phyloP scores from a whole-genome alignment of 1,140 invertebrate genomes.

The Solenopsis fugax region DNA sequence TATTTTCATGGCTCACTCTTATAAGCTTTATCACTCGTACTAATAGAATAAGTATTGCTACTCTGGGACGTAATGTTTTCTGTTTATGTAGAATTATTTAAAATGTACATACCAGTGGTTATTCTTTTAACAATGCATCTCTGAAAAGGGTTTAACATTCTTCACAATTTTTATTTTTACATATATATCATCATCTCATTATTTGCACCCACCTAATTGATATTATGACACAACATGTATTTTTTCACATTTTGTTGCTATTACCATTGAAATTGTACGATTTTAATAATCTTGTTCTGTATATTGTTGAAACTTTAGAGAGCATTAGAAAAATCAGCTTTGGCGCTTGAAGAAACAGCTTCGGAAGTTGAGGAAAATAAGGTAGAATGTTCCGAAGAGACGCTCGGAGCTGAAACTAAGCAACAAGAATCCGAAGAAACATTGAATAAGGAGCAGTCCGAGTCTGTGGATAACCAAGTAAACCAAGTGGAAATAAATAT shows the following conservation, averaged over 20 bases:
- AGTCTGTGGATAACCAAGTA: neutral
- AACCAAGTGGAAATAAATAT: slow-evolving; percentile 34
- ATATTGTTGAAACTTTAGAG: slow-evolving; percentile 72
- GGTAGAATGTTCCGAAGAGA: slow-evolving; percentile 76
- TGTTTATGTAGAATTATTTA: neutral
- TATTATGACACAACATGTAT: neutral
- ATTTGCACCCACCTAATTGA: slow-evolving; percentile 17
- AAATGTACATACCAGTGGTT: neutral
- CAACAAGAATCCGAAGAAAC: slow-evolving; percentile 79
- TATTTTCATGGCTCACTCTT: slow-evolving; percentile 61
- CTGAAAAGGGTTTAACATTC: neutral
- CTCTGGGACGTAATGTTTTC: slow-evolving; percentile 12
- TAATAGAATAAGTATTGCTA: slow-evolving; percentile 26
- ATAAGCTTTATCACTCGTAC: slow-evolving; percentile 49
- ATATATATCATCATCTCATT: slow-evolving; percentile 9
- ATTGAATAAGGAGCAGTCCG: slow-evolving; percentile 29
- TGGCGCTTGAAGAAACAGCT: slow-evolving; percentile 74
- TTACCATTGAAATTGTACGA: neutral
- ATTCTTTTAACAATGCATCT: neutral
- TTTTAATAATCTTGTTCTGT: slow-evolving; percentile 13
- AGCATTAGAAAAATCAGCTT: slow-evolving; percentile 77
- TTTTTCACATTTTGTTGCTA: neutral
- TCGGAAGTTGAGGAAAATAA: slow-evolving; percentile 81
- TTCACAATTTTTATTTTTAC: slow-evolving; percentile 15
- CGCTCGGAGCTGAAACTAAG: slow-evolving; percentile 83